Percentiles rank a stretch among this genome's conserved stretches.
These are phyloP conservation scores for Nebria salina DNA, from an alignment of 2,888 invertebrate genomes.

Conservation along the genomic window DNA sequence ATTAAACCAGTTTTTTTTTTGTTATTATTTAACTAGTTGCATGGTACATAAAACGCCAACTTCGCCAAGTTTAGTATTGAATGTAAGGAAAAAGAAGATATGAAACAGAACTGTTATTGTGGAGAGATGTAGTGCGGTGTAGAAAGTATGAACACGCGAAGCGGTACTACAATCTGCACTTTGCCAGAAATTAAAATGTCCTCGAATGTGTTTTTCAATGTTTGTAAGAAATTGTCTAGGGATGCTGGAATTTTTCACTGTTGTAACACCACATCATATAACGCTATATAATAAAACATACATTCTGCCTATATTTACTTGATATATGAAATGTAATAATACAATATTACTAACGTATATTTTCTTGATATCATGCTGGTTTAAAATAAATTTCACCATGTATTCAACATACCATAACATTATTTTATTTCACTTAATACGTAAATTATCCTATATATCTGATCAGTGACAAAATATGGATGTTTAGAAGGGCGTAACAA, in stretches of 20 bases:
- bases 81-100: background rate
- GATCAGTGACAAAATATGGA: background rate
- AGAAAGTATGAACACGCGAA: background rate
- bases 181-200: conserved; percentile 40
- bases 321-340: conserved; percentile 33
- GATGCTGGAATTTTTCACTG: conserved; percentile 33
- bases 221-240: conserved; percentile 41
- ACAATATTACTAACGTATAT: conserved; percentile 15
- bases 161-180: conserved; percentile 35
- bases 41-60: background rate
- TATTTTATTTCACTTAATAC: background rate
- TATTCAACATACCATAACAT: background rate
- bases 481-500: too few relatives aligned
- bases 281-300: conserved; percentile 22
- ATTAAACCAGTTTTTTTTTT: background rate
- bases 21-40: background rate
- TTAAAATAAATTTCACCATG: background rate
- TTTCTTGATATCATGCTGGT: too few relatives aligned
- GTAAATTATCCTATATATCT: background rate
- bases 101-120: background rate
- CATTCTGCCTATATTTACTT: conserved; percentile 35
- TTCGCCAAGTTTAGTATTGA: background rate
- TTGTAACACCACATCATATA: conserved; percentile 6
- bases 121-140: background rate
- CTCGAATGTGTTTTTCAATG: conserved; percentile 26